A percentile compares a stretch with the other conserved stretches of the same genome.
phyloP scores from a whole-genome alignment of 2,797 vertebrate species.

The Silurus aristotelis region DNA sequence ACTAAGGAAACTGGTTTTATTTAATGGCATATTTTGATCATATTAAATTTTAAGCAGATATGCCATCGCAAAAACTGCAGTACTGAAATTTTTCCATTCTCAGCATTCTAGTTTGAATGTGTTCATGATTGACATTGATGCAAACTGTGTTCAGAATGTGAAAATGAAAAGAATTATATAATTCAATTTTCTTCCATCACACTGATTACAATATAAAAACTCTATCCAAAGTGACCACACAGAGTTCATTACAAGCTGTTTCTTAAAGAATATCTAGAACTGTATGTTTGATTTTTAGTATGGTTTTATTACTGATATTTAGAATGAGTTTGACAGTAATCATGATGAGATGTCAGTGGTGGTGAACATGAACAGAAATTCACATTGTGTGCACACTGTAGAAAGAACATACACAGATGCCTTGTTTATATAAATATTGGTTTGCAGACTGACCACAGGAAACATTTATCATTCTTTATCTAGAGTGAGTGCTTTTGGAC shows the following conservation, averaged over 20 bases:
- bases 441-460: constrained; percentile 12
- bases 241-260: constrained; percentile 9
- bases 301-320: not conserved
- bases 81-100: not conserved
- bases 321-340: not conserved
- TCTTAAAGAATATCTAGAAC: not conserved
- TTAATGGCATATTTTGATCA: not conserved
- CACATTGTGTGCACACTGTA: not conserved
- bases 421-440: not conserved
- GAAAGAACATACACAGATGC: constrained; percentile 1
- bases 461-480: constrained; percentile 19
- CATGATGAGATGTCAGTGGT: not conserved
- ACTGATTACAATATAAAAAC: not conserved
- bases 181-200: constrained; percentile 6
- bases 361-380: not conserved
- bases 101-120: not conserved
- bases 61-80: not conserved
- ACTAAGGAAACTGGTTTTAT: not conserved
- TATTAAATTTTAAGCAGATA: not conserved
- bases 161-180: not conserved
- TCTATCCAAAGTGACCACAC: constrained; percentile 10
- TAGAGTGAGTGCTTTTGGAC: constrained; percentile 5
- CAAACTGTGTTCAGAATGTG: not conserved
- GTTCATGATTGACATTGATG: not conserved
- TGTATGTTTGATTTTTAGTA: not conserved